phyloP scores from a whole-genome alignment of 2,797 vertebrate species.

The Scyliorhinus canicula region DNA sequence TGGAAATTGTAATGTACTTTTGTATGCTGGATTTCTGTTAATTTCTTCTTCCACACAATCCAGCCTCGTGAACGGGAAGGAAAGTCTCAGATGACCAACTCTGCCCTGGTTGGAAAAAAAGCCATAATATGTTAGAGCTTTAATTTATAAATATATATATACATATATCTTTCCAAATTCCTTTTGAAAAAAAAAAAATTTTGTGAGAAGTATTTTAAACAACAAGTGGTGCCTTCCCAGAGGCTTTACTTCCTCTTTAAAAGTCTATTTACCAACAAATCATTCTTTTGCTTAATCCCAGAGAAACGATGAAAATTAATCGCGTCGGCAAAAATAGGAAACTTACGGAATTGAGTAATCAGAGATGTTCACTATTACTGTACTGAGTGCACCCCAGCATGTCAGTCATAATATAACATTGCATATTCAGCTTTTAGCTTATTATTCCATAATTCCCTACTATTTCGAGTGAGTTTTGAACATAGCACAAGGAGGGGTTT shows the following conservation, averaged over 20 bases:
- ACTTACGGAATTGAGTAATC: background rate
- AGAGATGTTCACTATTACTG: background rate
- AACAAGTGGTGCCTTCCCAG: background rate
- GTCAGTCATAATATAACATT: background rate
- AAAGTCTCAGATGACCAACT: background rate
- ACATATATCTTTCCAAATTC: background rate
- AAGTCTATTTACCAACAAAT: background rate
- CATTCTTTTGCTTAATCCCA: background rate
- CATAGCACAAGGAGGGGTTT: background rate
- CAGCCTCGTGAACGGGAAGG: background rate
- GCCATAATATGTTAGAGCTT: background rate
- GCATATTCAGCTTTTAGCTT: background rate
- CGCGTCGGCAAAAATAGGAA: background rate
- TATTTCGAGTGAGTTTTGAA: background rate
- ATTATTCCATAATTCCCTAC: background rate
- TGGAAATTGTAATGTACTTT: background rate
- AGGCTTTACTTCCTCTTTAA: background rate
- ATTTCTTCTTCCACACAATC: background rate
- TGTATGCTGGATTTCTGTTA: background rate
- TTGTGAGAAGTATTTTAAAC: background rate
- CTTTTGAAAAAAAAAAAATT: background rate
- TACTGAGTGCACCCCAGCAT: background rate
- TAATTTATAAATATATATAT: background rate
- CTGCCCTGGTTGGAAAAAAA: background rate
- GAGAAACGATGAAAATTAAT: background rate